Conservation (phyloP, 2,113 vertebrate genomes). For the Oncorhynchus gorbuscha region DNA sequence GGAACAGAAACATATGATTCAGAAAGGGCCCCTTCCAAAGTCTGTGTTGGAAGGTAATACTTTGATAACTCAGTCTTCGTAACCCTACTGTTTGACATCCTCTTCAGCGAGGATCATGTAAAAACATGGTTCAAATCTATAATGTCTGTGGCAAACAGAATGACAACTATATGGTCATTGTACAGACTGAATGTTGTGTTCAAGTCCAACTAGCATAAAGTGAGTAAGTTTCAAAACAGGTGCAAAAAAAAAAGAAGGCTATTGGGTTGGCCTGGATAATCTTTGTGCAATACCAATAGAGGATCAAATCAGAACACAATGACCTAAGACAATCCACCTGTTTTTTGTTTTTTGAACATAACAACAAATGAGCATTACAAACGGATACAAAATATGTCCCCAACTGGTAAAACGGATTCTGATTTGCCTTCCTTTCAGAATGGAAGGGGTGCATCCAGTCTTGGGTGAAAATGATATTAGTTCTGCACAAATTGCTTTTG, state of each 20-base stretch:
- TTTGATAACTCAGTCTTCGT: not conserved
- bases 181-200: conserved; percentile 23
- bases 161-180: conserved; percentile 51
- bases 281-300: conserved; percentile 47
- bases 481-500: not conserved
- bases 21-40: conserved; percentile 36
- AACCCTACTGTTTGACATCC: conserved; percentile 7
- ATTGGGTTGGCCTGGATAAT: conserved; percentile 38
- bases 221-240: conserved; percentile 33
- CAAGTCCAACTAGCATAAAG: conserved; percentile 50
- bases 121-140: conserved; percentile 27
- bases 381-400: not conserved
- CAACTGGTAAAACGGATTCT: not conserved
- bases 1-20: conserved; percentile 61
- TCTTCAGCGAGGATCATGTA: conserved; percentile 61
- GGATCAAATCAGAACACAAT: not conserved
- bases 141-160: conserved; percentile 32
- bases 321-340: conserved; percentile 8
- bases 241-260: conserved; percentile 52
- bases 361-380: not conserved
- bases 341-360: conserved; percentile 17
- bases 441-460: conserved; percentile 11
- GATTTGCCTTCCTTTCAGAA: not conserved
- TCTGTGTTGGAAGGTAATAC: not conserved
- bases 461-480: not conserved